Percentiles rank a stretch among this genome's conserved stretches.
Conservation (phyloP, 37 sponge, comb jelly and placozoan genomes). For the Trichoplax adhaerens region DNA sequence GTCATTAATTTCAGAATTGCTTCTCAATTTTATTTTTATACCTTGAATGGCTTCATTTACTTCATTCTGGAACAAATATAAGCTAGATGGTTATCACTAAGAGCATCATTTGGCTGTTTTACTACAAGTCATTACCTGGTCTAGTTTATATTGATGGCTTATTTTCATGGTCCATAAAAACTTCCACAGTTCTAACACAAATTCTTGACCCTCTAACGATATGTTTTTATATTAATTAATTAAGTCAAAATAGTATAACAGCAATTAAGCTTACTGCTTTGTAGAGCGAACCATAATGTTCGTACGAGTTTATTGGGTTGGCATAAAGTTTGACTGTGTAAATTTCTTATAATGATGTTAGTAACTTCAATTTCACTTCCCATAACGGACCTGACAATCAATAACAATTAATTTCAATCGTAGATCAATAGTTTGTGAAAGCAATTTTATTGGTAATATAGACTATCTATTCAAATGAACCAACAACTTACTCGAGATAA, state of each 20-base stretch:
- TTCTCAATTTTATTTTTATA: neutral
- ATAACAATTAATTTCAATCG: no score
- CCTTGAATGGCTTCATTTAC: neutral
- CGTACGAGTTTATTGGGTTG: constrained; percentile 16
- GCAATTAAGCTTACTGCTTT: constrained; percentile 8
- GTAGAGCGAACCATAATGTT: constrained; percentile 11
- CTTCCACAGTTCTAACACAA: constrained; percentile 49
- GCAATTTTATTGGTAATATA: no score
- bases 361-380: constrained; percentile 36
- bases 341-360: constrained; percentile 15
- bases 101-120: no score
- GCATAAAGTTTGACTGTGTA: neutral
- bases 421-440: no score
- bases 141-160: constrained; percentile 12
- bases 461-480: no score
- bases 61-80: neutral
- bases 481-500: constrained; percentile 12
- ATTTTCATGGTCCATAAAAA: constrained; percentile 16
- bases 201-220: constrained; percentile 11
- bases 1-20: no score
- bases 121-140: neutral
- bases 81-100: no score
- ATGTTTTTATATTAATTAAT: neutral
- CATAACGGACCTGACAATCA: neutral
- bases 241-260: neutral